Percentiles rank a stretch among this genome's conserved stretches.
Evolutionary conservation across 2,113 vertebrate genomes (phyloP).

Genomic region (Aegotheles bennettii): DNA sequence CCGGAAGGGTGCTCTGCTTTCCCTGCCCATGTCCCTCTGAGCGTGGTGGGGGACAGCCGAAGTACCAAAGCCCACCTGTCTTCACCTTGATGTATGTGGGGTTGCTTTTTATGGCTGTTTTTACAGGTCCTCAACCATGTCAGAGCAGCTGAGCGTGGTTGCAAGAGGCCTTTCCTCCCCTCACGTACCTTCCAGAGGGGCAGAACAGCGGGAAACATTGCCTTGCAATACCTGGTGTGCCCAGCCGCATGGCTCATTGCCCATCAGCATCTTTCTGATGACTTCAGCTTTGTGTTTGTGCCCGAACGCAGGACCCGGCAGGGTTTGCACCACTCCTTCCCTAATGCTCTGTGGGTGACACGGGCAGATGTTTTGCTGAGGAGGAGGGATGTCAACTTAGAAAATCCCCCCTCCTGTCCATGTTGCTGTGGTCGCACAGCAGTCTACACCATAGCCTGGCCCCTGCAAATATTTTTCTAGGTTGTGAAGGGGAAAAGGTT

Average conservation of each 20-base stretch:
- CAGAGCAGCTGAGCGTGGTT: fast-evolving
- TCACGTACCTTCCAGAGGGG: background rate
- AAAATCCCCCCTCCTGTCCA: background rate
- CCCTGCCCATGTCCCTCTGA: fast-evolving
- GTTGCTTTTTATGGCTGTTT: fast-evolving
- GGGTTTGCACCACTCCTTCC: background rate
- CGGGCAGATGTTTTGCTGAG: background rate
- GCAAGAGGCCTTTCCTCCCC: background rate
- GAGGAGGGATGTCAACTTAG: background rate
- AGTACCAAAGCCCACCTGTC: fast-evolving
- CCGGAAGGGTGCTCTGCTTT: background rate
- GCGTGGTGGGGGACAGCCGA: fast-evolving
- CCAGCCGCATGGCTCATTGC: fast-evolving
- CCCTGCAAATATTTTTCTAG: background rate
- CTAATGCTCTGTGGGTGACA: fast-evolving
- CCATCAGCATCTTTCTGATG: background rate
- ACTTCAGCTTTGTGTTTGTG: background rate
- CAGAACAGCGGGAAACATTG: background rate
- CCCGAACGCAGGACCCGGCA: fast-evolving
- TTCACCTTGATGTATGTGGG: background rate
- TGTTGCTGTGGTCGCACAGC: background rate
- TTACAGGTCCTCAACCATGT: background rate
- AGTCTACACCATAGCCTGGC: fast-evolving
- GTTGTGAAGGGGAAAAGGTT: background rate
- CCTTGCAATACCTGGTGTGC: background rate